Evolutionary conservation across 2,113 vertebrate species (phyloP).

Genomic region (Gallinago paraguaiae): DNA sequence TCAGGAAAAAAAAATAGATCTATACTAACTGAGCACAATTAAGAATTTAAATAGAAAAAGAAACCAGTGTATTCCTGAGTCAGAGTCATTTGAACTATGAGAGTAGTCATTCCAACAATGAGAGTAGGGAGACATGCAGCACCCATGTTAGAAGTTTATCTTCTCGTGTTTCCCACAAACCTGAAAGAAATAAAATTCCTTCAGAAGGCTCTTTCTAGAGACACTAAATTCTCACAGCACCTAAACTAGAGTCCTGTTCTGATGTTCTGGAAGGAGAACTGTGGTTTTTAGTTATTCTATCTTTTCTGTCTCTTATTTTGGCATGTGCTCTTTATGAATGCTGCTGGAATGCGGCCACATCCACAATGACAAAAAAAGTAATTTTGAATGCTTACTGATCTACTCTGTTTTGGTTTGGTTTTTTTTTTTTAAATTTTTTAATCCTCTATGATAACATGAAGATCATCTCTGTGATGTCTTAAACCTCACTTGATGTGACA

Average conservation of each 20-base stretch:
- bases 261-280: not conserved
- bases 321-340: not conserved
- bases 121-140: not conserved
- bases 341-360: not conserved
- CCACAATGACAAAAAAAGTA: not conserved
- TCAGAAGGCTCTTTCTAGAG: not conserved
- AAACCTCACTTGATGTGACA: not conserved
- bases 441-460: not conserved
- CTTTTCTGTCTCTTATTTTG: not conserved
- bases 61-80: not conserved
- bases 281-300: not conserved
- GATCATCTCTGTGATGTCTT: not conserved
- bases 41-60: not conserved
- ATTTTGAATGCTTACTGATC: not conserved
- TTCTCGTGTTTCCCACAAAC: not conserved
- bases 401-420: not conserved
- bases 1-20: not conserved
- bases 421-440: not conserved
- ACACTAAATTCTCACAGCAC: not conserved
- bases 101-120: not conserved
- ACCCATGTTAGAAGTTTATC: not conserved
- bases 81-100: not conserved
- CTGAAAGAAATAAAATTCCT: not conserved
- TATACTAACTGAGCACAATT: not conserved
- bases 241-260: not conserved